phyloP scores from a whole-genome alignment of 2,888 invertebrate genomes.

The Athripsodes cinereus region DNA sequence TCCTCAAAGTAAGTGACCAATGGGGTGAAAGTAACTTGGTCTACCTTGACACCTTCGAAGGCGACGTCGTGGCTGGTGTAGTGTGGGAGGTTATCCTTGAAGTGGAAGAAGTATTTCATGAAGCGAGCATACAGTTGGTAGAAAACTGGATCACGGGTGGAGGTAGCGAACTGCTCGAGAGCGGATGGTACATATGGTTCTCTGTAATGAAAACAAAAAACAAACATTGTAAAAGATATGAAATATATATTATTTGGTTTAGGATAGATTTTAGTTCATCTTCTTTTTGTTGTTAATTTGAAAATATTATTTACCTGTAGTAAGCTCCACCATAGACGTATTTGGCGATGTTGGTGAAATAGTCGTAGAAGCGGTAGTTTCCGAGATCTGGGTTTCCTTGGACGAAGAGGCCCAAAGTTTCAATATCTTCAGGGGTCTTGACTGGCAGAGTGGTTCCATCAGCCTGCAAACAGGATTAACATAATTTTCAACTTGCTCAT shows the following conservation, averaged over 20 bases:
- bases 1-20: constrained; percentile 61
- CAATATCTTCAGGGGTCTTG: constrained; percentile 54
- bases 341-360: constrained; percentile 2
- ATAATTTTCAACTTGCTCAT: no score
- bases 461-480: no score
- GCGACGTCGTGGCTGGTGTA: constrained; percentile 53
- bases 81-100: constrained; percentile 51
- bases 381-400: constrained; percentile 56
- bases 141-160: constrained; percentile 65
- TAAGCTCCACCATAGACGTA: constrained; percentile 2
- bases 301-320: constrained; percentile 4
- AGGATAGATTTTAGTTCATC: no score
- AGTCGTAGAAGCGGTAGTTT: neutral
- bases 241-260: no score
- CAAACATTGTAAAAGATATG: no score
- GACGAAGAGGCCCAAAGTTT: constrained; percentile 59
- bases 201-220: constrained; percentile 31
- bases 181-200: constrained; percentile 49
- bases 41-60: constrained; percentile 56
- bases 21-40: constrained; percentile 54
- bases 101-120: constrained; percentile 51
- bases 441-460: constrained; percentile 52
- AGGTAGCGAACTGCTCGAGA: constrained; percentile 57
- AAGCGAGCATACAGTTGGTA: constrained; percentile 61
- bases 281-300: no score